Conservation (phyloP, 2,113 vertebrate species). For the Xenopus borealis region DNA sequence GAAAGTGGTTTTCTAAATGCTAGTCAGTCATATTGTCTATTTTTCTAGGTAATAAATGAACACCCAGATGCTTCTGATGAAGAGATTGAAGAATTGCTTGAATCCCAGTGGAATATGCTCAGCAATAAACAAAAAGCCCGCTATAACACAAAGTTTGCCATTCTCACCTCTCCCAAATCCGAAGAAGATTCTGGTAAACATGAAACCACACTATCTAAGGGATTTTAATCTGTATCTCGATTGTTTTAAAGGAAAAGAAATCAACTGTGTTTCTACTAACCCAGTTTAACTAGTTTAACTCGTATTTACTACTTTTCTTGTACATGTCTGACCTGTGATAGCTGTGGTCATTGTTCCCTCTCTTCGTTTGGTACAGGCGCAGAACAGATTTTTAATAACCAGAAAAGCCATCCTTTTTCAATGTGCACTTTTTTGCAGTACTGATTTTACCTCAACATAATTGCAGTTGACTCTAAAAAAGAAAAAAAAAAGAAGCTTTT, state of each 20-base stretch:
- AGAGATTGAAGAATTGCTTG: slow-evolving; percentile 75
- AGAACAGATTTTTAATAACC: slow-evolving; percentile 22
- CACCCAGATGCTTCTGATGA: slow-evolving; percentile 70
- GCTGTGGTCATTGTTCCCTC: slow-evolving; percentile 1
- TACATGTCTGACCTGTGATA: slow-evolving; percentile 11
- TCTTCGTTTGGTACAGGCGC: not conserved
- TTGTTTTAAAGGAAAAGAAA: slow-evolving; percentile 21
- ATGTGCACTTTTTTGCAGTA: slow-evolving; percentile 4
- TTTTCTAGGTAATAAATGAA: slow-evolving; percentile 67
- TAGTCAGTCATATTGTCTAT: slow-evolving; percentile 35
- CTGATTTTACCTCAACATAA: slow-evolving; percentile 3
- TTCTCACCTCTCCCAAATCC: slow-evolving; percentile 62
- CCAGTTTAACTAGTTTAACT: slow-evolving; percentile 3
- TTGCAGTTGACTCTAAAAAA: not conserved
- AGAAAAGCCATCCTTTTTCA: slow-evolving; percentile 17
- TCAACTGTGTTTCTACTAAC: slow-evolving; percentile 32
- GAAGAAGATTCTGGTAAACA: slow-evolving; percentile 71
- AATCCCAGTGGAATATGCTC: slow-evolving; percentile 74
- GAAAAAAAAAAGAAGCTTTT: not conserved
- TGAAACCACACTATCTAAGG: slow-evolving; percentile 57
- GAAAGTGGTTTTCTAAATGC: not conserved
- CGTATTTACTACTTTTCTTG: slow-evolving; percentile 15
- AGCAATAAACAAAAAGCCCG: slow-evolving; percentile 75
- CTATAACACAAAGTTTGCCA: slow-evolving; percentile 77
- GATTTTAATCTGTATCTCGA: slow-evolving; percentile 50